Conservation (phyloP, 2,113 vertebrate species). For the Macroglossus sobrinus region DNA sequence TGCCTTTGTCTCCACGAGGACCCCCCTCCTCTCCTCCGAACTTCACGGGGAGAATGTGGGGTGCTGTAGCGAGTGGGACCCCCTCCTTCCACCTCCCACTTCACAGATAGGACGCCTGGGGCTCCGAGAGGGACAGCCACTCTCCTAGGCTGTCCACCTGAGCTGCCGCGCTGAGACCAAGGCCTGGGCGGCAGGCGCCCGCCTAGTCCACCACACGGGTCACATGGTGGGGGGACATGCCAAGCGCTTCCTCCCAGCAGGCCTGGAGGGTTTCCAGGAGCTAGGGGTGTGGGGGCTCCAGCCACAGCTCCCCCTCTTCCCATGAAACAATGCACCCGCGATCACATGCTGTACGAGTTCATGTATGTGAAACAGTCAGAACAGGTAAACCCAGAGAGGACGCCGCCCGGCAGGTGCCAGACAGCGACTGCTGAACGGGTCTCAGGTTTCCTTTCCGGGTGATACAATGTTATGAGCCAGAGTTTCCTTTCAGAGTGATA, state of each 20-base stretch:
- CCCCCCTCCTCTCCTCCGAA: not conserved
- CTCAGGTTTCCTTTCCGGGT: not conserved
- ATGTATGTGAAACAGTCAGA: rapidly evolving
- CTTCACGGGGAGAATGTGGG: rapidly evolving
- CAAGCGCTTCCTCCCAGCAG: not conserved
- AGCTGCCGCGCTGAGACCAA: not conserved
- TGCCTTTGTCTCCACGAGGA: not conserved
- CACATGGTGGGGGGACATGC: rapidly evolving
- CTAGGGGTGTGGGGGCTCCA: not conserved
- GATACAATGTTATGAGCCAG: too few species aligned
- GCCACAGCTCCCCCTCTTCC: not conserved
- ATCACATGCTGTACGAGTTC: rapidly evolving
- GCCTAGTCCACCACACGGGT: rapidly evolving
- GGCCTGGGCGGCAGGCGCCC: rapidly evolving
- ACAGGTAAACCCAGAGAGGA: rapidly evolving
- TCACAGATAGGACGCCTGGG: not conserved
- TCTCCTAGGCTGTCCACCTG: rapidly evolving
- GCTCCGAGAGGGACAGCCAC: not conserved
- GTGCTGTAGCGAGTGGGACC: not conserved
- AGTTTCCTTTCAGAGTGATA: not conserved
- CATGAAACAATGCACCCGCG: not conserved
- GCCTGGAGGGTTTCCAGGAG: not conserved
- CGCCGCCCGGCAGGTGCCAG: not conserved
- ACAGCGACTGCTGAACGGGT: not conserved
- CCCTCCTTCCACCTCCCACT: not conserved